Evolutionary conservation across 2,113 vertebrate species (phyloP).

Genomic region (Hippocampus zosterae): DNA sequence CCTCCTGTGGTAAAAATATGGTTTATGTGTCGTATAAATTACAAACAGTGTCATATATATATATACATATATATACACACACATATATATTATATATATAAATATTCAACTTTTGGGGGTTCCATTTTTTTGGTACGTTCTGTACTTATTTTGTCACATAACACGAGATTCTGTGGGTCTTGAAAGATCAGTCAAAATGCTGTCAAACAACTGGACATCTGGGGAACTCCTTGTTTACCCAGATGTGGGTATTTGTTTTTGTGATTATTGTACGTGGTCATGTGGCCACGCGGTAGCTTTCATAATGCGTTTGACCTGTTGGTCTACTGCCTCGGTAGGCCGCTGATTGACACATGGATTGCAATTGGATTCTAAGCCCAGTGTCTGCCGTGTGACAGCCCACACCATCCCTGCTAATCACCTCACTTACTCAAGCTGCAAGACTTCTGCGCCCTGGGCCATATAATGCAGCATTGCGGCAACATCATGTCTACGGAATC

Average conservation of each 20-base stretch:
- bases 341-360: slow-evolving; percentile 61
- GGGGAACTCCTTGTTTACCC: too few species aligned
- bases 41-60: too few species aligned
- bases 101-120: too few species aligned
- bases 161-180: too few species aligned
- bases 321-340: slow-evolving; percentile 51
- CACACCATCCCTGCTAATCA: slow-evolving; percentile 65
- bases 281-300: slow-evolving; percentile 12
- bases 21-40: too few species aligned
- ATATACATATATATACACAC: too few species aligned
- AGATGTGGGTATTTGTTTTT: neutral
- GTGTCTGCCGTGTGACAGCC: slow-evolving; percentile 60
- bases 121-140: too few species aligned
- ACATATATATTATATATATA: too few species aligned
- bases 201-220: too few species aligned
- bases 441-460: slow-evolving; percentile 49
- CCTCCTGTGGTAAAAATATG: too few species aligned
- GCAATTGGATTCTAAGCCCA: slow-evolving; percentile 49
- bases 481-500: slow-evolving; percentile 7
- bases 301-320: slow-evolving; percentile 51
- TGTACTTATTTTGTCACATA: too few species aligned
- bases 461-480: slow-evolving; percentile 31
- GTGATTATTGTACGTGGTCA: neutral
- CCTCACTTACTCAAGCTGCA: slow-evolving; percentile 60
- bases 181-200: too few species aligned